These are phyloP conservation scores for Platygyra sinensis DNA, from an alignment of 64 coral and sea anemone species.

Conservation along the genomic window DNA sequence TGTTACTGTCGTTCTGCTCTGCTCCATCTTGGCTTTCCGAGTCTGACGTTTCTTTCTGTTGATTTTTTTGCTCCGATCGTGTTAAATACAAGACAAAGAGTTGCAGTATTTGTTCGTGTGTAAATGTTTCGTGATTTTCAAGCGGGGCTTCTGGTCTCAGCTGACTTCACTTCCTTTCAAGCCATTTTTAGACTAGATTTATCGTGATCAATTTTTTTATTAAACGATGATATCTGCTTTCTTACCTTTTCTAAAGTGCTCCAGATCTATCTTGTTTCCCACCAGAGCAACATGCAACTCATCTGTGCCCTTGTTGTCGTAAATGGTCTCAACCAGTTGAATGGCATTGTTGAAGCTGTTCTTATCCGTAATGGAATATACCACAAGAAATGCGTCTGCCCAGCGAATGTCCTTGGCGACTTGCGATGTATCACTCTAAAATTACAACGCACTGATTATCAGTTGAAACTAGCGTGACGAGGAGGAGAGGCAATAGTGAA, in stretches of 20 bases:
- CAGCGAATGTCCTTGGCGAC: conserved; percentile 79
- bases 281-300: conserved; percentile 93
- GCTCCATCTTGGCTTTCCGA: too few relatives aligned
- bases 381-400: conserved; percentile 94
- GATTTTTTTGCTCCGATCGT: too few relatives aligned
- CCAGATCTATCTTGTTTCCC: conserved; percentile 92
- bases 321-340: conserved; percentile 80
- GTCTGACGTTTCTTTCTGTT: too few relatives aligned
- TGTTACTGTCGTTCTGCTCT: too few relatives aligned
- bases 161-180: not conserved
- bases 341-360: conserved; percentile 90
- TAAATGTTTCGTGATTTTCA: too few relatives aligned
- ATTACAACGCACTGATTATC: not conserved
- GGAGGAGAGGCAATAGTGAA: too few relatives aligned
- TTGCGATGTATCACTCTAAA: conserved; percentile 54
- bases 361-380: conserved; percentile 94
- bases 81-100: too few relatives aligned
- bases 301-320: conserved; percentile 85
- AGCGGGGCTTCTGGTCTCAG: not conserved
- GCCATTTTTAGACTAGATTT: not conserved
- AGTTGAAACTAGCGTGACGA: too few relatives aligned
- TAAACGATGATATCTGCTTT: not conserved
- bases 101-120: too few relatives aligned
- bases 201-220: not conserved
- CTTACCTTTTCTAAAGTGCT: conserved; percentile 91